These are phyloP conservation scores for Numenius phaeopus DNA, from an alignment of 2,797 vertebrate species.

Conservation along the genomic window DNA sequence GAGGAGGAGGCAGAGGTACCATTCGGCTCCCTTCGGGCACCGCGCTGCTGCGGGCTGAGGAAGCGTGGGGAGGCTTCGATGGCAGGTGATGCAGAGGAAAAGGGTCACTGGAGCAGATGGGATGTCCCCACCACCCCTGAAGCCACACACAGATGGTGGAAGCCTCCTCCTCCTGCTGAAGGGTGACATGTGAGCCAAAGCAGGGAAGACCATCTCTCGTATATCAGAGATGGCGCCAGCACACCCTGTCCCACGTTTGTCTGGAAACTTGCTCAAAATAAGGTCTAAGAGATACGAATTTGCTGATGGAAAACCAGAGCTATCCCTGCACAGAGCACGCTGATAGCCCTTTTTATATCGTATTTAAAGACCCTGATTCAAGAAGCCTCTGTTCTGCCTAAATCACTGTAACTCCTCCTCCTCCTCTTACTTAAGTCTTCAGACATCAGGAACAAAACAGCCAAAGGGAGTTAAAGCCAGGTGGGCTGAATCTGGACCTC, in stretches of 20 bases:
- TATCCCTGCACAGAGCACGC: background rate
- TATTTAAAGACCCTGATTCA: background rate
- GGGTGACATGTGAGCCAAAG: background rate
- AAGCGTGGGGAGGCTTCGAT: fast-evolving
- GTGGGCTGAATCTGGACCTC: background rate
- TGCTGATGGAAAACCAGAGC: background rate
- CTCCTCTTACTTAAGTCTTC: background rate
- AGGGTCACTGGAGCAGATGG: fast-evolving
- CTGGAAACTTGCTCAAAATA: background rate
- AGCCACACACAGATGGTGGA: background rate
- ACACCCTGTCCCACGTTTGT: fast-evolving
- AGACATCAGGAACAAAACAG: background rate
- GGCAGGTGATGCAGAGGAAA: background rate
- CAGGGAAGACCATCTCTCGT: fast-evolving
- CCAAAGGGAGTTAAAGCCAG: background rate
- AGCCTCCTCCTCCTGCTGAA: background rate
- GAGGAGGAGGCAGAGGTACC: background rate
- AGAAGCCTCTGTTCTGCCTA: background rate
- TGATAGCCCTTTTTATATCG: background rate
- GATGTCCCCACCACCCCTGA: background rate
- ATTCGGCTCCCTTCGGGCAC: background rate
- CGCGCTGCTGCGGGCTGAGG: fast-evolving
- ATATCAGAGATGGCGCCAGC: background rate
- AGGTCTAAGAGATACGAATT: background rate
- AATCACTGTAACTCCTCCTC: background rate